Evolutionary conservation across 2,888 invertebrate species (phyloP).

Genomic region (Scaptomyza parva): DNA sequence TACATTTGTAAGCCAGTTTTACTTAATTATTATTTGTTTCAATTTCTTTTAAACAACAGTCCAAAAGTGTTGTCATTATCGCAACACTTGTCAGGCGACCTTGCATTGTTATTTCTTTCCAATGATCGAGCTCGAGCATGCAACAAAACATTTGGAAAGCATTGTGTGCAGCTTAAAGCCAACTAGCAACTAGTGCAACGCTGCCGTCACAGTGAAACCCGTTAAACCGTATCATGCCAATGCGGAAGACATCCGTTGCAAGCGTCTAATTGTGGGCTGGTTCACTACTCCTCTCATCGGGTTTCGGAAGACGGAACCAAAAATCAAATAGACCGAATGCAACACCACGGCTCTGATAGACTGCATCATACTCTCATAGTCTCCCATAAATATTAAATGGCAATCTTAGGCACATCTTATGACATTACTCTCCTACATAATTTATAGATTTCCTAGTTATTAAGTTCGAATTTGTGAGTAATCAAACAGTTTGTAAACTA

Average conservation of each 20-base stretch:
- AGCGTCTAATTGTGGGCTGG: slow-evolving; percentile 65
- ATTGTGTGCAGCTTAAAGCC: slow-evolving; percentile 18
- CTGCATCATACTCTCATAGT: slow-evolving; percentile 22
- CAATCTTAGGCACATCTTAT: too few species aligned
- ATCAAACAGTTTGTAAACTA: background rate
- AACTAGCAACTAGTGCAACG: slow-evolving; percentile 21
- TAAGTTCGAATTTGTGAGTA: background rate
- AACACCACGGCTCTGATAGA: background rate
- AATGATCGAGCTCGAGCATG: background rate
- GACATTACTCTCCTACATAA: background rate
- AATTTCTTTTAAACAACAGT: background rate
- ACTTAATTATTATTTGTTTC: background rate
- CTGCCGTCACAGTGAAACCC: slow-evolving; percentile 50
- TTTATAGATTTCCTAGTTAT: too few species aligned
- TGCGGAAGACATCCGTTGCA: slow-evolving; percentile 61
- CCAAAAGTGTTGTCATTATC: background rate
- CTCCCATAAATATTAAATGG: too few species aligned
- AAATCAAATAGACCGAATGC: slow-evolving; percentile 17
- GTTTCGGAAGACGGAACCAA: slow-evolving; percentile 73
- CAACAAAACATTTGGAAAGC: slow-evolving; percentile 40
- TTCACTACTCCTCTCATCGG: slow-evolving; percentile 34
- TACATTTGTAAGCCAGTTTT: background rate
- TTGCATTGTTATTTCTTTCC: slow-evolving; percentile 25
- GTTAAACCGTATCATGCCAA: slow-evolving; percentile 64
- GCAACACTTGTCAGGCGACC: slow-evolving; percentile 22